A percentile compares a stretch with the other conserved stretches of the same genome.
phyloP scores from a whole-genome alignment of 2,888 invertebrate species.

The Agrochola lychnidis region DNA sequence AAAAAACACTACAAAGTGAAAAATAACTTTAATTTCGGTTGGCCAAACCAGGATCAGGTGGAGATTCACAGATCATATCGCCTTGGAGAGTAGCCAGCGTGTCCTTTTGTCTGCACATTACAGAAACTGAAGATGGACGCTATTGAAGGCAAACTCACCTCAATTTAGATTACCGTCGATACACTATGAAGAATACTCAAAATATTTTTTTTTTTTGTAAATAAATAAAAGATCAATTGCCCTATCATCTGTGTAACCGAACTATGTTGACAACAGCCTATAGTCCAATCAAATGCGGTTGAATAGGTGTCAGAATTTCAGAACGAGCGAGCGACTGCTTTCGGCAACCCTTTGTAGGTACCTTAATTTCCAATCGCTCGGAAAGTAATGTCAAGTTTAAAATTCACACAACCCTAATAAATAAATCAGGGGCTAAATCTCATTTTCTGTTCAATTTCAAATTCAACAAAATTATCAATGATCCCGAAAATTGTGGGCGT shows the following conservation, averaged over 20 bases:
- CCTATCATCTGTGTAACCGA: background rate
- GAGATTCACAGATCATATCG: background rate
- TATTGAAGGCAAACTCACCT: background rate
- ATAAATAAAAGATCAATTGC: background rate
- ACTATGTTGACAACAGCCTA: background rate
- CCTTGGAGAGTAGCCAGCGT: background rate
- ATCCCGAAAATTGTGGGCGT: background rate
- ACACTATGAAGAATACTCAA: background rate
- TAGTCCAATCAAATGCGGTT: background rate
- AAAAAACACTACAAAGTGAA: no score
- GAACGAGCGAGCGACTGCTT: background rate
- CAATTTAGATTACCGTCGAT: background rate
- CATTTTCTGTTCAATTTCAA: constrained; percentile 4
- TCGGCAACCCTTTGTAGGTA: background rate
- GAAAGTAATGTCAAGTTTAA: constrained; percentile 14
- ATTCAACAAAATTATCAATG: constrained; percentile 13
- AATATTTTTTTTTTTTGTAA: background rate
- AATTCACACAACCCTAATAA: constrained; percentile 18
- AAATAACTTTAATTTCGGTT: no score
- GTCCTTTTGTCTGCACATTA: background rate
- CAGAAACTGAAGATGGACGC: background rate
- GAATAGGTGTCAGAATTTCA: background rate
- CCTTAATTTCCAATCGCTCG: constrained; percentile 4
- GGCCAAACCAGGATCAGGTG: background rate
- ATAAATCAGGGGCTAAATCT: constrained; percentile 27